Conservation (phyloP, 2,113 vertebrate species). For the Protomyctophum bolini region DNA sequence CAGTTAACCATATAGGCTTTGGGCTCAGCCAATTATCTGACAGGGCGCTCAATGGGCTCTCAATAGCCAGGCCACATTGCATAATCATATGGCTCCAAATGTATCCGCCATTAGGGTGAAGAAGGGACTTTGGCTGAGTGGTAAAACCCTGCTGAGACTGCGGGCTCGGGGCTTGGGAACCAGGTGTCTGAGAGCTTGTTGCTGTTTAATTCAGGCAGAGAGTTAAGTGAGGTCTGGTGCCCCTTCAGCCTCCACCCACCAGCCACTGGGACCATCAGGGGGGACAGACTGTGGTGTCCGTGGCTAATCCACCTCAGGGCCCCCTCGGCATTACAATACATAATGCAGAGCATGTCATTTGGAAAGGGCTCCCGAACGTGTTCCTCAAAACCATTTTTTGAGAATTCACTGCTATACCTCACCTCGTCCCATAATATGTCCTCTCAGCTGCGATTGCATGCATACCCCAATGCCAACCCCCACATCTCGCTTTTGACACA, state of each 20-base stretch:
- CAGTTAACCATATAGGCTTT: slow-evolving; percentile 68
- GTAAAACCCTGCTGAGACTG: slow-evolving; percentile 3
- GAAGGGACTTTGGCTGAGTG: slow-evolving; percentile 2
- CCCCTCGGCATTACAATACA: slow-evolving; percentile 67
- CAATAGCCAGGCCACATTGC: slow-evolving; percentile 34
- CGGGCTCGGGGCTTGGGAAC: slow-evolving; percentile 8
- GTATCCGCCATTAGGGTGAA: slow-evolving; percentile 32
- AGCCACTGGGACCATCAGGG: slow-evolving; percentile 31
- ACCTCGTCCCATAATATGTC: slow-evolving; percentile 19
- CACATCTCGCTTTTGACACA: slow-evolving; percentile 55
- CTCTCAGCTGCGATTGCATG: no score
- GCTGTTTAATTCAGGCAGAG: slow-evolving; percentile 22
- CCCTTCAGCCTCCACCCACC: background rate
- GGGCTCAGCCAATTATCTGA: slow-evolving; percentile 63
- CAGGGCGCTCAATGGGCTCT: slow-evolving; percentile 51
- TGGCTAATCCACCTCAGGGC: slow-evolving; percentile 50
- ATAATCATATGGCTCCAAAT: slow-evolving; percentile 51
- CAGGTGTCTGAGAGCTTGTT: slow-evolving; percentile 46
- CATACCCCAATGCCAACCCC: background rate
- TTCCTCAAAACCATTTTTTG: slow-evolving; percentile 75
- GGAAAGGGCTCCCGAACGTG: slow-evolving; percentile 77
- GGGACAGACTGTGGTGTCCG: slow-evolving; percentile 47
- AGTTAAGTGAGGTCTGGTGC: slow-evolving; percentile 35
- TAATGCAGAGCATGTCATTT: slow-evolving; percentile 74
- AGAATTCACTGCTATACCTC: slow-evolving; percentile 61